phyloP scores from a whole-genome alignment of 2,797 vertebrate species.

The Orientallactaga sibirica region DNA sequence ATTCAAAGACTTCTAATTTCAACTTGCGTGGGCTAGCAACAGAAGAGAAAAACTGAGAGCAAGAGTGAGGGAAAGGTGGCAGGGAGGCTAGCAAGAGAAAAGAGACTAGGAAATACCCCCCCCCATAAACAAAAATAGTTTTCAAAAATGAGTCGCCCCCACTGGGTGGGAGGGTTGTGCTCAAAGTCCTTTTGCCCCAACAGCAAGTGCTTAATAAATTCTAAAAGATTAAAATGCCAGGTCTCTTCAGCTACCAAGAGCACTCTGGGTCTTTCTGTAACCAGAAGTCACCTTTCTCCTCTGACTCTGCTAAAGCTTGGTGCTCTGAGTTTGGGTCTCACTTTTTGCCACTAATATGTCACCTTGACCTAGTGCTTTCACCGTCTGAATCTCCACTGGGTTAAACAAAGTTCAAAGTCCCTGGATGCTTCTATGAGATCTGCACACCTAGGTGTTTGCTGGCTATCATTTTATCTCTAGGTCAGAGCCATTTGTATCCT shows the following conservation, averaged over 20 bases:
- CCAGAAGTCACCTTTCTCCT: neutral
- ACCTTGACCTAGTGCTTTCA: neutral
- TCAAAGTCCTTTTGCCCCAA: neutral
- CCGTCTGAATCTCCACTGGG: slow-evolving; percentile 7
- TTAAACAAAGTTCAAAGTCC: slow-evolving; percentile 6
- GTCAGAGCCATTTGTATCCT: neutral
- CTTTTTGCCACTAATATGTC: neutral
- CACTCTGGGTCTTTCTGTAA: neutral
- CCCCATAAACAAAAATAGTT: no score
- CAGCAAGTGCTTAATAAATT: slow-evolving; percentile 41
- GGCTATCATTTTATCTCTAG: neutral
- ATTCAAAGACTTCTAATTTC: slow-evolving; percentile 83
- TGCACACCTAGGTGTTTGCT: neutral
- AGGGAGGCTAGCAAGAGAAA: slow-evolving; percentile 23
- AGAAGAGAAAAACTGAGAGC: slow-evolving; percentile 72
- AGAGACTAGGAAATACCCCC: neutral
- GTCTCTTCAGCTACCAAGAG: neutral
- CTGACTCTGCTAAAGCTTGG: neutral
- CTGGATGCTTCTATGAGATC: neutral
- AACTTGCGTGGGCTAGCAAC: slow-evolving; percentile 76
- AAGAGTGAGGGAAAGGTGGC: slow-evolving; percentile 55
- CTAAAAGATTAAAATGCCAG: neutral
- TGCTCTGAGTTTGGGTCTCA: slow-evolving; percentile 19
- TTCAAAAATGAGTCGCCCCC: neutral
- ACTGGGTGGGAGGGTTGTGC: neutral